A percentile compares a stretch with the other conserved stretches of the same genome.
phyloP scores from a whole-genome alignment of 2,113 vertebrate species.

The Cyrtonyx montezumae region DNA sequence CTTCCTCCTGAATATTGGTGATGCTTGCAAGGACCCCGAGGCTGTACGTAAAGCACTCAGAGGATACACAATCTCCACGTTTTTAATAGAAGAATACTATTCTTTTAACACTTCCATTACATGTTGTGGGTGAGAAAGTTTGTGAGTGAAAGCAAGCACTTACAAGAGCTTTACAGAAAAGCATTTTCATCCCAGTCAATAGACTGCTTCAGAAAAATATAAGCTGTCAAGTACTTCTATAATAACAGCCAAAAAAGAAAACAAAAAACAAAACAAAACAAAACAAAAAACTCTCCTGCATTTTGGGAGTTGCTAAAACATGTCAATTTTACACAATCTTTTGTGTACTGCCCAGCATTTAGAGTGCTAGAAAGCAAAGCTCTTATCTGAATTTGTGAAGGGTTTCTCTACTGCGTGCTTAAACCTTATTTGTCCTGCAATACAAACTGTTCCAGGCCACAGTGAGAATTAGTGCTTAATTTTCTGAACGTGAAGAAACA shows the following conservation, averaged over 20 bases:
- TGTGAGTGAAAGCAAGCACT: constrained; percentile 3
- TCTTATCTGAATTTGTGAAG: neutral
- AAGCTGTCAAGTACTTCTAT: neutral
- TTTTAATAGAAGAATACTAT: neutral
- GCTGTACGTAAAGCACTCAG: rapidly evolving
- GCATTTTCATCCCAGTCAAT: neutral
- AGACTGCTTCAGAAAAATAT: neutral
- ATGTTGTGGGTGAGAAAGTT: neutral
- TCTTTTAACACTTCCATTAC: rapidly evolving
- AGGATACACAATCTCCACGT: neutral
- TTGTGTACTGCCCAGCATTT: neutral
- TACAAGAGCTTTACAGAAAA: neutral
- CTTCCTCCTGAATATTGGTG: neutral
- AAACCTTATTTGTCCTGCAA: constrained; percentile 58
- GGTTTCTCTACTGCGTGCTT: neutral
- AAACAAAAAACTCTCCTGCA: neutral
- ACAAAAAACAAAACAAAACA: too few relatives aligned
- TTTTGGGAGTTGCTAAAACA: constrained; percentile 8
- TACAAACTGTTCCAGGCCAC: constrained; percentile 28
- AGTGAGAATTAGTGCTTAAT: constrained; percentile 56
- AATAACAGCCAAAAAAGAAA: neutral
- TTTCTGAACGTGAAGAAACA: constrained; percentile 58
- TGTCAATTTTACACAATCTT: neutral
- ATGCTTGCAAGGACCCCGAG: neutral
- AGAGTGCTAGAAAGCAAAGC: constrained; percentile 5